Conservation (phyloP, 1,140 invertebrate species). For the Lanistes nyassanus region DNA sequence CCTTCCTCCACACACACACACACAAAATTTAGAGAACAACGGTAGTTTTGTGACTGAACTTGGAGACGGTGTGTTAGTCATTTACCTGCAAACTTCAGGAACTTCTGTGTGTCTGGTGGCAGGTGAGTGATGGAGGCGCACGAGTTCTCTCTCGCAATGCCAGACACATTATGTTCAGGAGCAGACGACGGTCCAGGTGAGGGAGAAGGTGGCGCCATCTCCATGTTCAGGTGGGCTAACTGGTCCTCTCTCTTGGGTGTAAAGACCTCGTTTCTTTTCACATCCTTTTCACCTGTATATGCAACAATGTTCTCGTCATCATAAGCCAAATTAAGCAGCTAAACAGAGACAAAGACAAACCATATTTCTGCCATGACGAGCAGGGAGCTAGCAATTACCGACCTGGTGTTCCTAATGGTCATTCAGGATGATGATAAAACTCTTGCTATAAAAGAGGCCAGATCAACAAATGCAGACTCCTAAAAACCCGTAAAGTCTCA, state of each 20-base stretch:
- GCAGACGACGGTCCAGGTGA: slow-evolving; percentile 38
- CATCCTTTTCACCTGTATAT: slow-evolving; percentile 59
- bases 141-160: slow-evolving; percentile 51
- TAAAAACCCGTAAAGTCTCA: too few species aligned
- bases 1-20: too few species aligned
- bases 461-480: too few species aligned
- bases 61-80: background rate
- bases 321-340: background rate
- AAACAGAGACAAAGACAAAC: background rate
- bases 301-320: background rate
- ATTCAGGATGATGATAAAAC: too few species aligned
- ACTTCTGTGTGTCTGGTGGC: slow-evolving; percentile 75
- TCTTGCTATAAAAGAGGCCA: too few species aligned
- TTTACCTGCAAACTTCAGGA: slow-evolving; percentile 81
- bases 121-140: slow-evolving; percentile 53
- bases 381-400: too few species aligned
- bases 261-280: slow-evolving; percentile 42
- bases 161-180: slow-evolving; percentile 55
- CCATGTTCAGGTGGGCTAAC: slow-evolving; percentile 70
- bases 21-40: background rate
- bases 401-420: too few species aligned
- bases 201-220: slow-evolving; percentile 69
- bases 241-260: slow-evolving; percentile 69
- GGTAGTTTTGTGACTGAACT: background rate
- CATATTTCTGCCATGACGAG: too few species aligned